Evolutionary conservation across 92 coral and sea anemone species (phyloP).

Genomic region (Umimayanthus kanabou): DNA sequence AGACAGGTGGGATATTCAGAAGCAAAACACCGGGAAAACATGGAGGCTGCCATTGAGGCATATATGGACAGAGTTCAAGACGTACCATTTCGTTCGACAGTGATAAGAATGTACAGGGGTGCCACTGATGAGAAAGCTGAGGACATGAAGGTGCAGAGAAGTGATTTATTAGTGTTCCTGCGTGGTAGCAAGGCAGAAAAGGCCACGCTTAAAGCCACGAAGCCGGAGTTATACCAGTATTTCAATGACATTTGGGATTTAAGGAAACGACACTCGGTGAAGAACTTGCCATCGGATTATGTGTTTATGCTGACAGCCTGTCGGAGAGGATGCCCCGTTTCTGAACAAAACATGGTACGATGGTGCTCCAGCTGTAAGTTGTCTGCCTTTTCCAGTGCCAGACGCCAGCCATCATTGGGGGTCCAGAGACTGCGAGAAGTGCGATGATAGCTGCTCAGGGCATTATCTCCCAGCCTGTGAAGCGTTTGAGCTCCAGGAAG

Average conservation of each 20-base stretch:
- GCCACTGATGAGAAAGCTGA: slow-evolving; percentile 42
- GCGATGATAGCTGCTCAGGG: too few species aligned
- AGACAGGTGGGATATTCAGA: slow-evolving; percentile 25
- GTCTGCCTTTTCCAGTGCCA: too few species aligned
- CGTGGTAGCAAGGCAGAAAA: slow-evolving; percentile 20
- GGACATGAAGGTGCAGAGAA: slow-evolving; percentile 46
- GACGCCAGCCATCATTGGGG: too few species aligned
- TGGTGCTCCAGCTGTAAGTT: slow-evolving; percentile 1
- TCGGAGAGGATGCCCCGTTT: slow-evolving; percentile 9
- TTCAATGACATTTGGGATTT: slow-evolving; percentile 51
- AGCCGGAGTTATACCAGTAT: slow-evolving; percentile 41
- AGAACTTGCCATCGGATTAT: slow-evolving; percentile 44
- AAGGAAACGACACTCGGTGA: slow-evolving; percentile 54
- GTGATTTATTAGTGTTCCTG: slow-evolving; percentile 39
- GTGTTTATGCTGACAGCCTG: slow-evolving; percentile 46
- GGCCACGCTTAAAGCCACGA: neutral
- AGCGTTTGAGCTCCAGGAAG: too few species aligned
- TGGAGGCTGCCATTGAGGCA: slow-evolving; percentile 54
- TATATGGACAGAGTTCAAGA: slow-evolving; percentile 43
- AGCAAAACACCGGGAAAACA: slow-evolving; percentile 37
- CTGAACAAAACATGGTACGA: slow-evolving; percentile 43
- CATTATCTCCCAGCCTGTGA: too few species aligned
- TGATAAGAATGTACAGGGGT: slow-evolving; percentile 29
- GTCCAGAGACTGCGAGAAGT: too few species aligned
- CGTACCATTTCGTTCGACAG: slow-evolving; percentile 40